A percentile compares a stretch with the other conserved stretches of the same genome.
These are phyloP conservation scores for Apamea monoglypha DNA, from an alignment of 2,888 invertebrate genomes.

Conservation along the genomic window DNA sequence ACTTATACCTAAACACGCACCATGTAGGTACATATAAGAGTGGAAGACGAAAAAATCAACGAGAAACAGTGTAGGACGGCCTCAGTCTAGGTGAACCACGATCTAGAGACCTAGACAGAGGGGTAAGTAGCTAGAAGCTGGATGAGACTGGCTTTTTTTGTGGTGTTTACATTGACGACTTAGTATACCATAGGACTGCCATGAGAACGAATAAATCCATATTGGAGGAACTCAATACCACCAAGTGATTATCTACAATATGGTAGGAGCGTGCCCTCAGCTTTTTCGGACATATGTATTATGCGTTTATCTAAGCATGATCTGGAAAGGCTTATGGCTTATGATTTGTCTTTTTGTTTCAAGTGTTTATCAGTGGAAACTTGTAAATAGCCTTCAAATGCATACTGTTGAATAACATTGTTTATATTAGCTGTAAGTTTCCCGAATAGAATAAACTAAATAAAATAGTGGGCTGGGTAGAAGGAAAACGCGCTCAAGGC, in stretches of 20 bases:
- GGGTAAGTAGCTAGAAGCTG: background rate
- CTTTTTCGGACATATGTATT: no score
- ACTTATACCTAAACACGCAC: background rate
- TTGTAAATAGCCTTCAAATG: no score
- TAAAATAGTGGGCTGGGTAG: no score
- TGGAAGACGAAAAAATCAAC: background rate
- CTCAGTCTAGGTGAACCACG: background rate
- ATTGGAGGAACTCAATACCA: background rate
- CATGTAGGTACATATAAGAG: background rate
- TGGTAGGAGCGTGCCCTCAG: background rate
- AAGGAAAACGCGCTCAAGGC: background rate
- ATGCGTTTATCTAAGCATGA: no score
- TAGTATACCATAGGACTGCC: background rate
- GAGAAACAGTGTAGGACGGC: background rate
- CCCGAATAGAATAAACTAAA: no score
- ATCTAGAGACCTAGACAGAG: background rate
- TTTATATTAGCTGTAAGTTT: no score
- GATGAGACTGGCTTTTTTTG: background rate
- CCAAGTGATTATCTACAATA: background rate
- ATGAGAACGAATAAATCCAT: background rate
- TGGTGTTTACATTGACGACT: background rate
- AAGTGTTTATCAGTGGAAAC: no score
- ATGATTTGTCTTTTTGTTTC: no score
- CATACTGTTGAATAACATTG: no score
- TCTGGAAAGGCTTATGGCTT: no score